Evolutionary conservation across 2,888 invertebrate genomes (phyloP).

Genomic region (Craniophora ligustri): DNA sequence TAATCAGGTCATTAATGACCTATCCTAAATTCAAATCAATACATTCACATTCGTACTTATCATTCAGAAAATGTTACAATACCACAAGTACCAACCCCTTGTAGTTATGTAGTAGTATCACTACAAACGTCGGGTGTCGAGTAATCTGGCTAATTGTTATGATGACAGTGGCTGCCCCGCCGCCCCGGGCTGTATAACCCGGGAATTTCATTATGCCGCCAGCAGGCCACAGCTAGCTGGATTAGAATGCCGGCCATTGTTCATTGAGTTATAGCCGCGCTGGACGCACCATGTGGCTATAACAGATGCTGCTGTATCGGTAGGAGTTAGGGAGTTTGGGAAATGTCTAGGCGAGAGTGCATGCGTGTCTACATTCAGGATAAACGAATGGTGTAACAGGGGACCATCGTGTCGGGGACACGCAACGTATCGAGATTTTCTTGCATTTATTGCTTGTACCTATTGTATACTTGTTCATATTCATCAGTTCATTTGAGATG

Average conservation of each 20-base stretch:
- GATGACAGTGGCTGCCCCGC: conserved; percentile 53
- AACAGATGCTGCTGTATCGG: conserved; percentile 50
- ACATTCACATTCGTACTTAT: too few relatives aligned
- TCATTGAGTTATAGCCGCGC: conserved; percentile 79
- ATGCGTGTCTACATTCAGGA: neutral
- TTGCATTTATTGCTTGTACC: too few relatives aligned
- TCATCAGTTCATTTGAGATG: too few relatives aligned
- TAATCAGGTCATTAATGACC: too few relatives aligned
- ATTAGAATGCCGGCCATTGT: conserved; percentile 81
- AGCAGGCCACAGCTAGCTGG: conserved; percentile 62
- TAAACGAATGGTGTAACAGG: neutral
- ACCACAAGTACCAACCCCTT: too few relatives aligned
- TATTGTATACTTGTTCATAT: too few relatives aligned
- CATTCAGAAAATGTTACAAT: neutral
- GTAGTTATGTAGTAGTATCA: conserved; percentile 15
- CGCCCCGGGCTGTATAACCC: conserved; percentile 56
- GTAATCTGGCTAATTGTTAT: conserved; percentile 60
- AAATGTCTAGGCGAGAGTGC: conserved; percentile 3
- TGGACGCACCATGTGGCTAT: conserved; percentile 63
- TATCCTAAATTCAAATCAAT: too few relatives aligned
- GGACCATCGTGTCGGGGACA: too few relatives aligned
- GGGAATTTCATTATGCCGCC: conserved; percentile 83
- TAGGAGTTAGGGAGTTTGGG: conserved; percentile 22
- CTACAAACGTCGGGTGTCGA: conserved; percentile 4
- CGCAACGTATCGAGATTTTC: too few relatives aligned